These are phyloP conservation scores for Merops nubicus DNA, from an alignment of 2,113 vertebrate genomes.

Conservation along the genomic window DNA sequence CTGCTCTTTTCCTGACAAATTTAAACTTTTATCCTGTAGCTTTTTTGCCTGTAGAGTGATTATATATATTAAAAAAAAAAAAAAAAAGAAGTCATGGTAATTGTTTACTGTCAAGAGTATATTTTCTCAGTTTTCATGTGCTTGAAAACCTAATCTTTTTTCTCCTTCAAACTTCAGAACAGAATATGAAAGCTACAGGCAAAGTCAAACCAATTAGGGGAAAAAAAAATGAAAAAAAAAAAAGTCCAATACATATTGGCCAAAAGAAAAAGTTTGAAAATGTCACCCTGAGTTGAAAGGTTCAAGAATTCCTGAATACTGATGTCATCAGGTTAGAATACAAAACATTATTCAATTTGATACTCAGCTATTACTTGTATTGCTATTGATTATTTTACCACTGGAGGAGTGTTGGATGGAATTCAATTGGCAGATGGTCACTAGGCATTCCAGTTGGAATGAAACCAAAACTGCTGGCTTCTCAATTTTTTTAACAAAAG, in stretches of 20 bases:
- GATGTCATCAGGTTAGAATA: slow-evolving; percentile 55
- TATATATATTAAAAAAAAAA: too few relatives aligned
- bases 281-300: slow-evolving; percentile 19
- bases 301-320: slow-evolving; percentile 34
- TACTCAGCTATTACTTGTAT: slow-evolving; percentile 47
- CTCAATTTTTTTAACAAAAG: not conserved
- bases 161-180: not conserved
- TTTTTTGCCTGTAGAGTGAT: slow-evolving; percentile 30
- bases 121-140: not conserved
- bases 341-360: slow-evolving; percentile 44
- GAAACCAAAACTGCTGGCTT: not conserved
- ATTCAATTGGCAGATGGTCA: slow-evolving; percentile 36
- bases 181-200: not conserved
- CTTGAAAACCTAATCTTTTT: not conserved
- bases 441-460: not conserved
- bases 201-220: not conserved
- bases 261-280: not conserved
- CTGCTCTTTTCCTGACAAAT: slow-evolving; percentile 39
- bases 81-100: slow-evolving; percentile 24
- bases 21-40: slow-evolving; percentile 31
- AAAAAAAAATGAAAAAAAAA: too few relatives aligned
- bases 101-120: slow-evolving; percentile 32
- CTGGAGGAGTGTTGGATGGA: not conserved
- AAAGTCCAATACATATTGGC: not conserved
- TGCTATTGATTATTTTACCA: slow-evolving; percentile 56